Evolutionary conservation across 1,140 invertebrate species (phyloP), one percentile per base, ranked within the genome.

Genomic region (Aphidius gifuensis): DNA sequence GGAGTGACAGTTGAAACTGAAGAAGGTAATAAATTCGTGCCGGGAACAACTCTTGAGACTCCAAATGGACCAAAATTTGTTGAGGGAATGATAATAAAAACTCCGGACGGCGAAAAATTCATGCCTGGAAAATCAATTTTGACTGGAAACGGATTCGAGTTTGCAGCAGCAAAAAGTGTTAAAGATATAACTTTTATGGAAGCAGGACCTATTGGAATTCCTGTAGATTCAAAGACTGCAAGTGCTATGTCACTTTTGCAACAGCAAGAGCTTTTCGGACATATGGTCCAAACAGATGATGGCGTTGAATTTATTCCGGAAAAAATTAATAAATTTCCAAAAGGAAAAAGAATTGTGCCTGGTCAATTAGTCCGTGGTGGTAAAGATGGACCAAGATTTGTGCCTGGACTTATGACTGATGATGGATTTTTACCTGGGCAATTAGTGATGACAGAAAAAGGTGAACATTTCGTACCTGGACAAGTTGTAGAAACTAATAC

Each of bases 241-340:
- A 84, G 80, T 42, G 70, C 70, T 9, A 62, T 75, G 5, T 70
- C 71, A 5, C 39, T 83, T 56, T 75, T 77, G 2, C 78, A 82
- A 61, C 82, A 85, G 64, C 74, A 84, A 6, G 84, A 86, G 67
- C 83, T 87, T 2, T 88, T 86, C 69, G 88, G 88, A 9, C 85
- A 89, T 69, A 87, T 90, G 82, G 79, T 89, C 0, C 87, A 89
- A 73, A 87, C 86, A 1, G 74, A 82, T 9, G 83, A 85, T 62
- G 87, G 87, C 2, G 85, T 89, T 6, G 87, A 89, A 73, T 91
- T 91, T 72, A 85, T 87, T 64, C 87, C 88, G 1, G 87, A 86
- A n/a, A 75, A 75, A 38, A 68, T 69, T 5, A 74, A 73, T 60
- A 79, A 77, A 42, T 64, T 79, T 8, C 78, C 81, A 0, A 77